Base-by-base conservation (phyloP, 2,888 invertebrate genomes). In the Parnassius mnemosyne region DNA sequence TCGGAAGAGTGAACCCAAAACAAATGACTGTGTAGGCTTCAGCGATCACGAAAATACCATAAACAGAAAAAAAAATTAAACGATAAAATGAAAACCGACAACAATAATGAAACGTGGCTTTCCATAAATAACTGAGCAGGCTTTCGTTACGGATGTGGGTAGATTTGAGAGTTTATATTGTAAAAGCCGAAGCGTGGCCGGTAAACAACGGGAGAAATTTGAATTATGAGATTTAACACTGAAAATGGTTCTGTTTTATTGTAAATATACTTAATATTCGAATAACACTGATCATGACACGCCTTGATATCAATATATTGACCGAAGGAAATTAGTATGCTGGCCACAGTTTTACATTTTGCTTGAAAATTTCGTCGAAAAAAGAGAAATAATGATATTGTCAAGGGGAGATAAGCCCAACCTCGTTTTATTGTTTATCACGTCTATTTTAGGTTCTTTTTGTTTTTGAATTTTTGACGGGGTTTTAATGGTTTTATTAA, bases 91-190 rank as follows among this genome's bases (percentile, higher is more conserved):
- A 83, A 87, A 85, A 84, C 81, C 80, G 80, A 86, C 87, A 87
- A 83, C 84, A 87, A 89, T 85, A 88, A 89, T 87, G 87, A 86
- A 88, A 86, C 85, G 82, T 83, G 80, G 86, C 81, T 86, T 83
- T 82, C 80, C 87, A 88, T 89, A 88, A 89, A 90, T 87, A 89
- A 90, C 85, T 75, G 77, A 85, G 84, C 84, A 86, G 83, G 85
- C 85, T 85, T 86, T 87, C 84, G 82, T 83, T 83, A 83, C 84
- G 87, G 85, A 89, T 89, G 87, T 85, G 86, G 85, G 87, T 88
- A 85, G 84, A 84, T 85, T 84, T 83, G 83, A 85, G 86, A 85
- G 85, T 87, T 87, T 63, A 63, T 54, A 62, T 55, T 84, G 85
- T 80, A 86, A 77, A 79, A 77, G 70, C 77, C 79, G 77, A 84